Evolutionary conservation across 2,113 vertebrate genomes (phyloP), one percentile per base, ranked within the genome.

Genomic region (Sakesphorus luctuosus): DNA sequence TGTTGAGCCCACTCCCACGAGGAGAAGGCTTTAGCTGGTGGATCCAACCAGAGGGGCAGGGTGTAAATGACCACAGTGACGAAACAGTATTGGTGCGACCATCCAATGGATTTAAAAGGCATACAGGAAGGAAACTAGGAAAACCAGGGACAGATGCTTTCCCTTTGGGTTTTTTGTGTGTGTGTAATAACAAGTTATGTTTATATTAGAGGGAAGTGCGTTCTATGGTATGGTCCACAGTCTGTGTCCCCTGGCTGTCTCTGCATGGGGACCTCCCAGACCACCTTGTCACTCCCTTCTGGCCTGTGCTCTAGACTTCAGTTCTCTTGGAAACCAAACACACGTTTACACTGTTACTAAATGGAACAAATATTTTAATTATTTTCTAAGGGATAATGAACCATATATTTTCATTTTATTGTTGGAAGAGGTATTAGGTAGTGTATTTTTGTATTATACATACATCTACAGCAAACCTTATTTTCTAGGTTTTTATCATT

Each of bases 211-310:
- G 49, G 56, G 43, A 74, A 67, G 9, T 24, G 28, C 63, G 35
- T 53, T 82, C 33, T 19, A 19, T 0, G 2, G 23, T 43, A 10
- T 9, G 52, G 62, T 24, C 31, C 47, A 26, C 47, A 46, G 7
- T 71, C 49, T 6, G 0, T 24, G 44, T 65, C 24, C 58, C 47
- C 47, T 35, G 28, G 26, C 43, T 78, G n/a, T 68, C 49, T 58
- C 10, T 0, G 0, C 38, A 28, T 0, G 0, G 56, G 53, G 52
- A 71, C 31, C 61, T 52, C 56, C 52, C 38, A 33, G 43, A 53
- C 61, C 44, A 79, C 38, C 13, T 43, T 55, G 49, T 40, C 89
- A 50, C 26, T 83, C 43, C 62, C 26, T 87, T 75, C 84, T 55
- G 33, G 29, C 77, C 69, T 36, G 3, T 75, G 49, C 47, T 90